These are phyloP conservation scores for Paraplagusia blochii DNA, from an alignment of 2,113 vertebrate genomes.

Conservation along the genomic window DNA sequence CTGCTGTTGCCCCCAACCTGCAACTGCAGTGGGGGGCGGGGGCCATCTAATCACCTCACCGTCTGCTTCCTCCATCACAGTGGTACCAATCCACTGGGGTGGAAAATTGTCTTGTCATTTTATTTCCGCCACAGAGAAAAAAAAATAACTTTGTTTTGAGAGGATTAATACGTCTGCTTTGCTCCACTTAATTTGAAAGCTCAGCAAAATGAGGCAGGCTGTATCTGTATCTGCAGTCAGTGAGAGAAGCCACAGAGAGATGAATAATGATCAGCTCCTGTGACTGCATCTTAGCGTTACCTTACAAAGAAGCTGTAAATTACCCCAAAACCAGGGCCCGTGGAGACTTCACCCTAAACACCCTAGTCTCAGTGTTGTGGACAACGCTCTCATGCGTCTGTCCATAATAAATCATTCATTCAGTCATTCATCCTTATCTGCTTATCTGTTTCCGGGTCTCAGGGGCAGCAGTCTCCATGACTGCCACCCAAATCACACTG, in stretches of 20 bases:
- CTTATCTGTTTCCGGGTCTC: too few species aligned
- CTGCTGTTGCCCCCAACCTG: neutral
- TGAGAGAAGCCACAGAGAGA: constrained; percentile 53
- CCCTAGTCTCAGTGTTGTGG: constrained; percentile 29
- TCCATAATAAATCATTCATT: too few species aligned
- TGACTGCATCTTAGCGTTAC: constrained; percentile 16
- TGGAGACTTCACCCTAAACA: constrained; percentile 18
- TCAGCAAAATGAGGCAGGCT: constrained; percentile 84
- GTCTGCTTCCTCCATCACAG: constrained; percentile 81
- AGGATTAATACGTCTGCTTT: constrained; percentile 94
- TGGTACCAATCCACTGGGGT: constrained; percentile 84
- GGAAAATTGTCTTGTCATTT: constrained; percentile 98
- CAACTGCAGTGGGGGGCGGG: constrained; percentile 3
- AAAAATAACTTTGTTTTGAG: constrained; percentile 86
- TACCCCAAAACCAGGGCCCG: constrained; percentile 24
- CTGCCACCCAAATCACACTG: too few species aligned
- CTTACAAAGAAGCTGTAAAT: constrained; percentile 42
- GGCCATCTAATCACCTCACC: constrained; percentile 59
- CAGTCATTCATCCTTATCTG: too few species aligned
- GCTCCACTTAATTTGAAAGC: constrained; percentile 91
- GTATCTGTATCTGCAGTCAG: constrained; percentile 60
- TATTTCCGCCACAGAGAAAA: constrained; percentile 69
- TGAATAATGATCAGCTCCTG: constrained; percentile 61
- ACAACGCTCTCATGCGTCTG: neutral
- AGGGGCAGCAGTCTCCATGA: too few species aligned